A percentile compares a stretch with the other conserved stretches of the same genome.
Conservation (phyloP, 2,797 vertebrate genomes). For the Lithobates pipiens region DNA sequence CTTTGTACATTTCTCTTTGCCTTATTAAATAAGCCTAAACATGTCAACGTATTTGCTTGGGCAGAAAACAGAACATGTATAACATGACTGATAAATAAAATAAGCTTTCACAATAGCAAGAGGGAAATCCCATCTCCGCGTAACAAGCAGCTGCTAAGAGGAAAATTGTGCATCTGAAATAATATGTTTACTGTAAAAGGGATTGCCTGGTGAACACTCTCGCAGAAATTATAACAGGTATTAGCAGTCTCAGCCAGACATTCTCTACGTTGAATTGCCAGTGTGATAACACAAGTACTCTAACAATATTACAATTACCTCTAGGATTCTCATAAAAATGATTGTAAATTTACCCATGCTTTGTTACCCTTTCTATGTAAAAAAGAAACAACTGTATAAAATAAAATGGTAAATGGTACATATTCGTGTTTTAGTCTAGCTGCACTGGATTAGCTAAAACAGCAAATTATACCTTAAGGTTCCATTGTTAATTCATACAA, state of each 20-base stretch:
- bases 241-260: neutral
- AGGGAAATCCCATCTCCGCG: slow-evolving; percentile 40
- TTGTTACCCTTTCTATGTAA: neutral
- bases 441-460: neutral
- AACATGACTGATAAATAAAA: neutral
- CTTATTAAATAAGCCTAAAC: neutral
- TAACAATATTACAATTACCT: slow-evolving; percentile 10
- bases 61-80: slow-evolving; percentile 4
- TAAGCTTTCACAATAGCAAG: slow-evolving; percentile 1
- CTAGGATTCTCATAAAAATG: neutral
- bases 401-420: neutral
- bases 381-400: neutral
- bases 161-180: slow-evolving; percentile 31
- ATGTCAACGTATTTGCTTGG: neutral
- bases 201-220: slow-evolving; percentile 21
- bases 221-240: neutral
- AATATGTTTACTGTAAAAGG: slow-evolving; percentile 40
- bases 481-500: neutral
- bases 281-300: neutral
- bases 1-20: neutral
- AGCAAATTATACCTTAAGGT: neutral
- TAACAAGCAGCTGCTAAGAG: slow-evolving; percentile 34
- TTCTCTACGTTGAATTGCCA: neutral
- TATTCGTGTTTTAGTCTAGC: neutral
- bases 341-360: neutral